Conservation (phyloP, 1,140 invertebrate genomes). For the Pseudomyrmex pallidus region DNA sequence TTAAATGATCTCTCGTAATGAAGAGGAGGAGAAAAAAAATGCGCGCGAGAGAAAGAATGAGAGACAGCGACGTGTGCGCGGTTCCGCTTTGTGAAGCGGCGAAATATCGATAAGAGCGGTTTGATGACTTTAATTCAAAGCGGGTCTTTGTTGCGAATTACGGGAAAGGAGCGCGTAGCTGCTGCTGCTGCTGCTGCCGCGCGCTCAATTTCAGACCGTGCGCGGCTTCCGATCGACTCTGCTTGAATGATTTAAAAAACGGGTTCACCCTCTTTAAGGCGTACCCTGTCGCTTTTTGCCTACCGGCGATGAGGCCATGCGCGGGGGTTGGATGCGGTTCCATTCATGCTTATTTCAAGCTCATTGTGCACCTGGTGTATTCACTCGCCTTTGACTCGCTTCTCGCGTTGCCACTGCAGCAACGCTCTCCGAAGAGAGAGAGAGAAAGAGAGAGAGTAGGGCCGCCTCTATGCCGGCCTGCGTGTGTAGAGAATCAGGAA, state of each 20-base stretch:
- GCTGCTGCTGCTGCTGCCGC: too few relatives aligned
- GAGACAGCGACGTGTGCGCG: background rate
- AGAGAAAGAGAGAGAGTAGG: conserved; percentile 55
- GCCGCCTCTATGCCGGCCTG: conserved; percentile 67
- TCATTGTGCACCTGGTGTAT: conserved; percentile 80
- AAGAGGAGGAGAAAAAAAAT: too few relatives aligned
- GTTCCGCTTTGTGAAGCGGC: background rate
- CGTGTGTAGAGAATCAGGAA: conserved; percentile 76
- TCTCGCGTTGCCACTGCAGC: conserved; percentile 74
- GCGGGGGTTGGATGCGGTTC: conserved; percentile 74
- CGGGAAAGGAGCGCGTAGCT: background rate
- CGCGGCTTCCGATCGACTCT: conserved; percentile 32
- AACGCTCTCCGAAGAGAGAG: conserved; percentile 40
- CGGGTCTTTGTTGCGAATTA: conserved; percentile 11
- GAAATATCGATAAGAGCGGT: conserved; percentile 6
- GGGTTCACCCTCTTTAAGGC: conserved; percentile 73
- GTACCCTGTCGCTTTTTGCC: conserved; percentile 68
- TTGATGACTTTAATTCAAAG: conserved; percentile 28
- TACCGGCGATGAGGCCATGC: conserved; percentile 62
- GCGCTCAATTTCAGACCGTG: conserved; percentile 1
- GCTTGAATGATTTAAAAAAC: conserved; percentile 75
- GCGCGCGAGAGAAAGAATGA: background rate
- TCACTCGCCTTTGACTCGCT: conserved; percentile 80
- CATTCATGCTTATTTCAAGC: conserved; percentile 84
- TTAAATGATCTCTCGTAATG: too few relatives aligned